phyloP scores from a whole-genome alignment of 2,797 vertebrate species.

The Macropus fuliginosus region DNA sequence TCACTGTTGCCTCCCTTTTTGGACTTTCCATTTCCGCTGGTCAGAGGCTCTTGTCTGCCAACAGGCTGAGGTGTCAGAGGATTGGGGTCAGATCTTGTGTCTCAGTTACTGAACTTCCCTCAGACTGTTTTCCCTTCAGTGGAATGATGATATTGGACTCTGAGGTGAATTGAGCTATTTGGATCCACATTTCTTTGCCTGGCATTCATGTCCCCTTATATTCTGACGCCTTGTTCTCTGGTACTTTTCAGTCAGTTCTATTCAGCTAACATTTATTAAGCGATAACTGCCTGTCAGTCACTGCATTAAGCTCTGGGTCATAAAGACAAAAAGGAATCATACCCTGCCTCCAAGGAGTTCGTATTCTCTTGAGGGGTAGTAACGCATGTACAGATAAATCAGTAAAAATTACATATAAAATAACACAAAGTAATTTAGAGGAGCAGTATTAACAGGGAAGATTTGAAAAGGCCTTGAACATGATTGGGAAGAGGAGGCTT shows the following conservation, averaged over 20 bases:
- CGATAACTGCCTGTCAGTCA: background rate
- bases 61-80: background rate
- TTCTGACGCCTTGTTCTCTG: background rate
- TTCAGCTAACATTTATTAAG: slow-evolving; percentile 2
- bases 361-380: slow-evolving; percentile 4
- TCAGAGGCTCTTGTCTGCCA: background rate
- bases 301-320: slow-evolving; percentile 37
- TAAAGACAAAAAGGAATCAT: background rate
- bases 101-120: background rate
- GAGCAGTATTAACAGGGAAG: background rate
- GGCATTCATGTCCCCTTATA: background rate
- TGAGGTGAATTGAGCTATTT: background rate
- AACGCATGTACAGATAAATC: slow-evolving; percentile 31
- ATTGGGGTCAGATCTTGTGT: background rate
- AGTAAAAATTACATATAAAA: background rate
- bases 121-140: background rate
- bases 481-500: background rate
- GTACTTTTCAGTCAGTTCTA: background rate
- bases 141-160: background rate
- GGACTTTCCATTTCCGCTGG: background rate
- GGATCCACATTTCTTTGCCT: slow-evolving; percentile 17
- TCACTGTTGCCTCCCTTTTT: background rate
- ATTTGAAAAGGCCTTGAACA: background rate
- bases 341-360: slow-evolving; percentile 13
- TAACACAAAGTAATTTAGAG: slow-evolving; percentile 25